phyloP scores from a whole-genome alignment of 1,140 invertebrate species.

The Rhizoglyphus robini region DNA sequence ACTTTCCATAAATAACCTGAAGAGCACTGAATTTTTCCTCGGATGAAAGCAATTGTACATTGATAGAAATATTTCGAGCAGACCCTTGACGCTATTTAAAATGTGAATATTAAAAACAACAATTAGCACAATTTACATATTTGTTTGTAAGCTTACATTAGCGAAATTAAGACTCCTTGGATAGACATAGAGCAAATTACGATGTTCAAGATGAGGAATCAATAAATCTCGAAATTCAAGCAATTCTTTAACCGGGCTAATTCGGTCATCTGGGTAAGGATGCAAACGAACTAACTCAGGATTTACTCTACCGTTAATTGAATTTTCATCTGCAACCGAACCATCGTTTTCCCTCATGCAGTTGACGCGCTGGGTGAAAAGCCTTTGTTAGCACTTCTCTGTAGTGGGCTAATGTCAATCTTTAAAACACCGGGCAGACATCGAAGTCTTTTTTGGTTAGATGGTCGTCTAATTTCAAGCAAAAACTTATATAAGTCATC shows the following conservation, averaged over 20 bases:
- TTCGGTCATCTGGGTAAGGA: slow-evolving; percentile 65
- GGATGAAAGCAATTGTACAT: slow-evolving; percentile 73
- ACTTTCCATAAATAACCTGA: slow-evolving; percentile 78
- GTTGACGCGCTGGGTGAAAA: too few relatives aligned
- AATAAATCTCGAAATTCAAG: slow-evolving; percentile 71
- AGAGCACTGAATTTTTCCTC: slow-evolving; percentile 58
- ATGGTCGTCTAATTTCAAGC: slow-evolving; percentile 70
- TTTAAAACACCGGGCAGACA: slow-evolving; percentile 73
- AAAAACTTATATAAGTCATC: slow-evolving; percentile 86
- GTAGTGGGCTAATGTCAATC: slow-evolving; percentile 79
- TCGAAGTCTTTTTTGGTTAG: slow-evolving; percentile 74
- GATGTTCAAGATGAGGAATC: slow-evolving; percentile 59
- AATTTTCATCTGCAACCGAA: slow-evolving; percentile 59
- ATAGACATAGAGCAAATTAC: slow-evolving; percentile 77
- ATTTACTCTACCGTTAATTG: slow-evolving; percentile 57
- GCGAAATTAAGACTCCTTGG: too few relatives aligned
- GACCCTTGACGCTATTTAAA: slow-evolving; percentile 46
- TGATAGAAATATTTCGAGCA: slow-evolving; percentile 59
- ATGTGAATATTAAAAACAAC: too few relatives aligned
- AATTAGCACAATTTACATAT: too few relatives aligned
- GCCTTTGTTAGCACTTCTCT: too few relatives aligned
- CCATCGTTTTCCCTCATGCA: too few relatives aligned
- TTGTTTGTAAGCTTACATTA: too few relatives aligned
- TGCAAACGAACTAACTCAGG: slow-evolving; percentile 64
- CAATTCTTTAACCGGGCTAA: slow-evolving; percentile 71